These are phyloP conservation scores for Argyrosomus regius DNA, from an alignment of 2,797 vertebrate genomes.

Conservation along the genomic window DNA sequence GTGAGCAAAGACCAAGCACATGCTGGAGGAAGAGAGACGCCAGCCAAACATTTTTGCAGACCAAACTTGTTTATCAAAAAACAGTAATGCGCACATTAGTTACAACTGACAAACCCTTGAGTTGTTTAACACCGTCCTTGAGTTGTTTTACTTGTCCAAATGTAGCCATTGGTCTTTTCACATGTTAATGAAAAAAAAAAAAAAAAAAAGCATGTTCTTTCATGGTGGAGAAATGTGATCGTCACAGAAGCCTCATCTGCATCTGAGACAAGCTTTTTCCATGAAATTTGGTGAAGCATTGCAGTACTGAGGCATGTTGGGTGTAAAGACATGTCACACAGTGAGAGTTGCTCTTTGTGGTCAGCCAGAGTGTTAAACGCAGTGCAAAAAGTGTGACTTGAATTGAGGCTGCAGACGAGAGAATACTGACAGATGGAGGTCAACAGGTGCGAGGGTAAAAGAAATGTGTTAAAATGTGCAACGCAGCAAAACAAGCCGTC, in stretches of 20 bases:
- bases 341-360: slow-evolving; percentile 65
- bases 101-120: background rate
- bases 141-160: background rate
- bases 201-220: background rate
- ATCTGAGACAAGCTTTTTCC: slow-evolving; percentile 32
- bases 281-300: background rate
- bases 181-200: too few species aligned
- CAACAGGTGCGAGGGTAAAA: background rate
- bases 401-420: background rate
- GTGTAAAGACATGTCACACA: slow-evolving; percentile 12
- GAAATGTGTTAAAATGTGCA: too few species aligned
- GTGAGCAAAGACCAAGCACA: too few species aligned
- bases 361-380: slow-evolving; percentile 75
- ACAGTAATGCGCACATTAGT: background rate
- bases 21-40: background rate
- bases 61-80: too few species aligned
- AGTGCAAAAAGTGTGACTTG: slow-evolving; percentile 43
- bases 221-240: slow-evolving; percentile 9
- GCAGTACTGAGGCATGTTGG: background rate
- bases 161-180: background rate
- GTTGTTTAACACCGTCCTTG: background rate
- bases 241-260: background rate
- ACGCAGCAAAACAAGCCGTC: too few species aligned
- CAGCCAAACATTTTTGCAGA: background rate
- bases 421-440: background rate